These are phyloP conservation scores for Falcaria lacertinaria DNA, from an alignment of 2,888 invertebrate species.

Conservation along the genomic window DNA sequence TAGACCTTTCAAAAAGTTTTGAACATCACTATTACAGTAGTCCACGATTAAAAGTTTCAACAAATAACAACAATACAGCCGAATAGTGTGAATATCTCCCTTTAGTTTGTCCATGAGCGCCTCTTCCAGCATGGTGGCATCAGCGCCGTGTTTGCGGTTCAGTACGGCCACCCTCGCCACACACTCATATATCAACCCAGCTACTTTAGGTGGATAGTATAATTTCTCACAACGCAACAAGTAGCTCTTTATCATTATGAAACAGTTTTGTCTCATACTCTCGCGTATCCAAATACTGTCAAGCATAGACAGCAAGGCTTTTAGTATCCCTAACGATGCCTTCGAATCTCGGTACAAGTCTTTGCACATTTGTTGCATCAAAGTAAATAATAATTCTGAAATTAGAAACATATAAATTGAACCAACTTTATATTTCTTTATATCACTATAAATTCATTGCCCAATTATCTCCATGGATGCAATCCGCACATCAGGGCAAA, in stretches of 20 bases:
- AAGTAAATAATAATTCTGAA: constrained; percentile 50
- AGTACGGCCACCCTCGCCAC: constrained; percentile 49
- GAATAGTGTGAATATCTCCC: constrained; percentile 47
- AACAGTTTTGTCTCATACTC: constrained; percentile 56
- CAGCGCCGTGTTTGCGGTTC: constrained; percentile 31
- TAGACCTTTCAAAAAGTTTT: constrained; percentile 33
- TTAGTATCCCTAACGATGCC: constrained; percentile 47
- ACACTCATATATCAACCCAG: constrained; percentile 63
- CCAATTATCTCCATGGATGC: too few relatives aligned
- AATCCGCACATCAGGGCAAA: too few relatives aligned
- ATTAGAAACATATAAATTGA: background rate
- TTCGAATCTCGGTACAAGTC: constrained; percentile 55
- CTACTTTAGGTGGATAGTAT: constrained; percentile 59
- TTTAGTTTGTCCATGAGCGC: constrained; percentile 44
- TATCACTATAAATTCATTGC: too few relatives aligned
- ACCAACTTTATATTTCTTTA: too few relatives aligned
- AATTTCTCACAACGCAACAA: constrained; percentile 52
- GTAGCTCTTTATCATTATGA: constrained; percentile 66
- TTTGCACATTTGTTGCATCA: constrained; percentile 63
- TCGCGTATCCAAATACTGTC: constrained; percentile 48
- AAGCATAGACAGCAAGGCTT: constrained; percentile 47
- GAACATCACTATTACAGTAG: constrained; percentile 35
- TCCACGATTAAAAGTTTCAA: constrained; percentile 34
- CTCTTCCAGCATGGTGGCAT: constrained; percentile 37
- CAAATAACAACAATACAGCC: constrained; percentile 60